Evolutionary conservation across 1,140 invertebrate genomes (phyloP).

Genomic region (Lasaia peninsularis): DNA sequence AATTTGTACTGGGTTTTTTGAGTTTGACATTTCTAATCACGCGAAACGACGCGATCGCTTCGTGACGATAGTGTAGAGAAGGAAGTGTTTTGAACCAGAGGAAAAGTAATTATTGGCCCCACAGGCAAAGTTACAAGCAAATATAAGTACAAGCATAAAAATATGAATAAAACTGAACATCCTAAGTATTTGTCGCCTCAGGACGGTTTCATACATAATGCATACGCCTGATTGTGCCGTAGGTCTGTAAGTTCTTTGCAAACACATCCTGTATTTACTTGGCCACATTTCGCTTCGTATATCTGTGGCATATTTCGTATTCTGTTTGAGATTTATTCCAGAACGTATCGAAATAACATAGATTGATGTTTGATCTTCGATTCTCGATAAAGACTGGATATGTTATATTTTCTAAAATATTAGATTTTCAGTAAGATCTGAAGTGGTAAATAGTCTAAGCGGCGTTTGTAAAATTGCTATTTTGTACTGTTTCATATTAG

Average conservation of each 20-base stretch:
- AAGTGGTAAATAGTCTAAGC: no score
- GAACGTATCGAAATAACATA: conserved; percentile 16
- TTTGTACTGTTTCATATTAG: no score
- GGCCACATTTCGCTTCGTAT: conserved; percentile 29
- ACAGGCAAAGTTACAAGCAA: no score
- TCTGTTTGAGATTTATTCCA: conserved; percentile 27
- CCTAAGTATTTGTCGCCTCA: conserved; percentile 48
- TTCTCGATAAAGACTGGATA: not conserved
- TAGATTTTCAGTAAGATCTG: no score
- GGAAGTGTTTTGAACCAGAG: no score
- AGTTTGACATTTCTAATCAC: no score
- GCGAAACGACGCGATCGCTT: no score
- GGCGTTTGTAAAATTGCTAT: no score
- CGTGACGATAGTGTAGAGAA: no score
- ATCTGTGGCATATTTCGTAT: conserved; percentile 38
- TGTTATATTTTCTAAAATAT: no score
- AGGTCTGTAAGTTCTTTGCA: conserved; percentile 43
- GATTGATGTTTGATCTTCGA: conserved; percentile 17
- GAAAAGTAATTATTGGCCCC: no score
- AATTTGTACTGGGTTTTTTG: no score
- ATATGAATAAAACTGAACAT: conserved; percentile 52
- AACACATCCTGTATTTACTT: conserved; percentile 50
- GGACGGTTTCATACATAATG: conserved; percentile 61
- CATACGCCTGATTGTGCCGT: conserved; percentile 56
- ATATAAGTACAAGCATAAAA: conserved; percentile 17